Evolutionary conservation across 2,797 vertebrate species (phyloP).

Genomic region (Brachyrhaphis roseni): DNA sequence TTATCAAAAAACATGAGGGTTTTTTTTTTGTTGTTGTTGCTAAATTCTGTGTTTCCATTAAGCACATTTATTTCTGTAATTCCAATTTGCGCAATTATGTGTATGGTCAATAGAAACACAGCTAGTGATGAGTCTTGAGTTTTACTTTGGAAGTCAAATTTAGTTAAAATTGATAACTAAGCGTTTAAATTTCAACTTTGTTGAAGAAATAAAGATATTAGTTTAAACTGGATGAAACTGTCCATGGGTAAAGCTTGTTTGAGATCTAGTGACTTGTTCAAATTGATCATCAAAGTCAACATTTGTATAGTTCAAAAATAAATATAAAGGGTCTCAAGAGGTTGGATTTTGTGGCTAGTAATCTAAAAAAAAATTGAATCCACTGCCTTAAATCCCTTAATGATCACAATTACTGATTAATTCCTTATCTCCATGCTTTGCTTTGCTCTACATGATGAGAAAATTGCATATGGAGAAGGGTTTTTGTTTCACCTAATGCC

Average conservation of each 20-base stretch:
- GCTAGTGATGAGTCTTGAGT: not conserved
- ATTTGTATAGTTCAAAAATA: not conserved
- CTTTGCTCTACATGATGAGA: not conserved
- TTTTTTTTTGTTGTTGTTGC: too few relatives aligned
- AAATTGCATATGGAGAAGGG: not conserved
- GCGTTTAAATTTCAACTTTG: not conserved
- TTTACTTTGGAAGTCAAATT: not conserved
- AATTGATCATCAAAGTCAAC: not conserved
- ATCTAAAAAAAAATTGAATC: not conserved
- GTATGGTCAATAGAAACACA: not conserved
- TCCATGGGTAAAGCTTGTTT: not conserved
- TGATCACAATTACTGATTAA: not conserved
- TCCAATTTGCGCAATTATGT: too few relatives aligned
- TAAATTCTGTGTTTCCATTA: too few relatives aligned
- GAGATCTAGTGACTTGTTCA: not conserved
- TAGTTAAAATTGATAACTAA: not conserved
- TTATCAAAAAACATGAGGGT: too few relatives aligned
- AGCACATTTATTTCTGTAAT: too few relatives aligned
- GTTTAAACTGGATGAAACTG: not conserved
- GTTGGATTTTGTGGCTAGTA: not conserved
- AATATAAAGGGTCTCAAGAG: not conserved
- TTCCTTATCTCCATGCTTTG: not conserved
- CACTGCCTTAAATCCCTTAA: not conserved
- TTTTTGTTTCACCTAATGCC: not conserved
- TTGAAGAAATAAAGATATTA: not conserved